Conservation (phyloP, 2,113 vertebrate species). For the Rhynchomys soricoides region DNA sequence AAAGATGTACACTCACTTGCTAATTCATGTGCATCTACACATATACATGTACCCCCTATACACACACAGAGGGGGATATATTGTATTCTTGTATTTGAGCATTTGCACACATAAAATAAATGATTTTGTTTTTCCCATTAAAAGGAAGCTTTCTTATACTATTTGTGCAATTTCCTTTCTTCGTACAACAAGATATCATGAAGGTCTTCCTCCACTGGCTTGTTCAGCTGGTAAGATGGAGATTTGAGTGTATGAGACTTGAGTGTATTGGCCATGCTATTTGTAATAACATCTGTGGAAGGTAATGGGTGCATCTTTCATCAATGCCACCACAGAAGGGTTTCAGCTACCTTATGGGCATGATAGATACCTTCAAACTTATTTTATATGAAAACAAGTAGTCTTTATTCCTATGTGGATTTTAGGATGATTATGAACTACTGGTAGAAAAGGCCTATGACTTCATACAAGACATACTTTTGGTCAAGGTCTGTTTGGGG, state of each 20-base stretch:
- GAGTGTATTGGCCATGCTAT: neutral
- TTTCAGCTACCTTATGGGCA: neutral
- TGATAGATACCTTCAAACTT: neutral
- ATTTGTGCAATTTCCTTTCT: neutral
- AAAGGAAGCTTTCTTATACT: neutral
- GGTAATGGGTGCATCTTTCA: rapidly evolving
- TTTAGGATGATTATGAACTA: neutral
- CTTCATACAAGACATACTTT: neutral
- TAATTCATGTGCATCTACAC: too few species aligned
- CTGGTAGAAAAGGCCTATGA: too few species aligned
- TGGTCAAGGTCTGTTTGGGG: neutral
- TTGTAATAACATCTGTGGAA: neutral
- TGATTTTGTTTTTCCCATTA: neutral
- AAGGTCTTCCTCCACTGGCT: neutral
- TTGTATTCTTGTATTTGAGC: neutral
- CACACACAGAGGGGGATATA: too few species aligned
- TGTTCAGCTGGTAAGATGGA: neutral
- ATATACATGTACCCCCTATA: neutral
- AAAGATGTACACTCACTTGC: neutral
- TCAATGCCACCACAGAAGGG: neutral
- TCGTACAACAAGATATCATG: neutral
- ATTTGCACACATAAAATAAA: neutral
- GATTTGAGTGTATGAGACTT: neutral
- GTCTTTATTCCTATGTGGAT: neutral
- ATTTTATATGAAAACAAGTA: neutral